Base-by-base conservation (phyloP, 2,113 vertebrate genomes). In the Psammodynastes pulverulentus region DNA sequence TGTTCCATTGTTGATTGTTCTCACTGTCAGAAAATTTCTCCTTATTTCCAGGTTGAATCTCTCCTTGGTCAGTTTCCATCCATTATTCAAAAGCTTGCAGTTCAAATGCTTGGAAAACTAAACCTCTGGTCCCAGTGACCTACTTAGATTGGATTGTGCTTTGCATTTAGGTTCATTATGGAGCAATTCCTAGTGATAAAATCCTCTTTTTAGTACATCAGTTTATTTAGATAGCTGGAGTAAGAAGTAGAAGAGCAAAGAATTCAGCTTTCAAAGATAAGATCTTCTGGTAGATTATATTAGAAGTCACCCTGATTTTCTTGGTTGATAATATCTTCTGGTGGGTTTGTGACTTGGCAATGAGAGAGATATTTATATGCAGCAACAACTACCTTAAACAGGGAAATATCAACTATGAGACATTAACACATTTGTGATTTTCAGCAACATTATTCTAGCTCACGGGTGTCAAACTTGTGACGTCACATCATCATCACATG, bases 401-500 rank as follows among this genome's bases (percentile, higher is more conserved):
- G 13, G 29, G 29, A 67, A 67, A 79, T 79, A 39, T 79, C 6
- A 39, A 79, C n/a, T 79, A 39, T 0, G 67, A 19, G 7, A 43
- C 6, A 79, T 1, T 7, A 21, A 79, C 7, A 3, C 19, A 9
- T 79, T 79, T 79, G 15, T 79, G 34, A 79, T 79, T 79, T 39
- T 79, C 0, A 1, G 15, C 15, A 79, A 39, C 39, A 79, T 43
- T 79, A 79, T 79, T 79, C 7, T 43, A 79, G 72, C 9, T 58
- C 24, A 26, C 0, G 0, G 56, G 24, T 58, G 56, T 58, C 56
- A 58, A 58, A 58, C 9, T 29, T 1, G 2, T 1, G 0, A 26
- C 0, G 1, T 58, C 56, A 58, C 0, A 1, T 53, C 54, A 3
- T 26, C 1, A 3, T 58, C 23, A 56, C 0, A 1, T 56, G 54